These are phyloP conservation scores for Anguilla pacifica DNA, from an alignment of 2,797 vertebrate genomes.

Conservation along the genomic window DNA sequence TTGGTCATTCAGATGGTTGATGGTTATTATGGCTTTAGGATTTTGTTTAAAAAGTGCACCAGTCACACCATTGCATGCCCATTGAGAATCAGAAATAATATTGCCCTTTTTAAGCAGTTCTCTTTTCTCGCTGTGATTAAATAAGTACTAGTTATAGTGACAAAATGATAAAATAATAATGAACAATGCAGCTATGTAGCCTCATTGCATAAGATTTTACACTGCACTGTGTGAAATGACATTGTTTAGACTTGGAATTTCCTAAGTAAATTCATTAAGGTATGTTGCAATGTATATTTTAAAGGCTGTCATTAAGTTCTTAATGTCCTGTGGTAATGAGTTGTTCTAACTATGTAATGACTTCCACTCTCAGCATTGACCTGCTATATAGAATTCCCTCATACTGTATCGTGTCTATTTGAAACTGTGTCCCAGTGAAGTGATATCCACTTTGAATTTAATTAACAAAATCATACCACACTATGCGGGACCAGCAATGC, in stretches of 20 bases:
- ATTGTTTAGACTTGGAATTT: conserved; percentile 17
- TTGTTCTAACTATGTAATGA: conserved; percentile 24
- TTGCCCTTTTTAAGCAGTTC: neutral
- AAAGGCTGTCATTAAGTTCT: conserved; percentile 41
- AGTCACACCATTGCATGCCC: neutral
- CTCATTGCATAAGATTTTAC: neutral
- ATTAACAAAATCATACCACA: neutral
- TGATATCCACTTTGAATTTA: conserved; percentile 34
- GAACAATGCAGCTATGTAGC: neutral
- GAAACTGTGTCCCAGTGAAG: conserved; percentile 9
- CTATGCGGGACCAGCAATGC: neutral
- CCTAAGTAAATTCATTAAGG: conserved; percentile 22
- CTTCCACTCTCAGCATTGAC: conserved; percentile 2
- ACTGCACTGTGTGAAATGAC: neutral
- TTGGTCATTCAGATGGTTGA: too few species aligned
- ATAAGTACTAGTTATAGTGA: too few species aligned
- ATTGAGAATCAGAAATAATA: neutral
- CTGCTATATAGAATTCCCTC: conserved; percentile 36
- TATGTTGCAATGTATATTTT: conserved; percentile 42
- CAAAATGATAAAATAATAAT: neutral
- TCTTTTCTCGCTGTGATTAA: neutral
- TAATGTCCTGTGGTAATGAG: conserved; percentile 33
- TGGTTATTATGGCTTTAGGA: too few species aligned
- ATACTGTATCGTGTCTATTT: neutral
- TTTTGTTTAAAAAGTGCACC: neutral